Conservation (phyloP, 2,113 vertebrate species). For the Mastomys natalensis region DNA sequence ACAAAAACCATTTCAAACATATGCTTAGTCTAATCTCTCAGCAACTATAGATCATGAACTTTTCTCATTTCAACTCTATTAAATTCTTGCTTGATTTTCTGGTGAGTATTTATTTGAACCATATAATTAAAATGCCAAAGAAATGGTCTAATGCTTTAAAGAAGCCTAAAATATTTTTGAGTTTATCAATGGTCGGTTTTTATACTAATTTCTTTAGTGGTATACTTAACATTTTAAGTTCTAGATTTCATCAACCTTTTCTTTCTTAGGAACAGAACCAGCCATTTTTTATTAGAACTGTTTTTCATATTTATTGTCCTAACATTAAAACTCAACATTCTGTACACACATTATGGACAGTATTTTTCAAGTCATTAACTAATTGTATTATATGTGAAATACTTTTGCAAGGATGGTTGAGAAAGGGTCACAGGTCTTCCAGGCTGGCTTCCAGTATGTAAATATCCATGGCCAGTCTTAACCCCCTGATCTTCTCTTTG, state of each 20-base stretch:
- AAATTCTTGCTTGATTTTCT: constrained; percentile 40
- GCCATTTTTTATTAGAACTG: neutral
- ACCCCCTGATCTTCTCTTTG: neutral
- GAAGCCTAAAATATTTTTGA: neutral
- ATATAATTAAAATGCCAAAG: constrained; percentile 46
- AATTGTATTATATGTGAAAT: neutral
- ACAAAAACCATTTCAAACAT: constrained; percentile 63
- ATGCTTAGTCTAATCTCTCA: constrained; percentile 56
- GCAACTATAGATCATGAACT: constrained; percentile 36
- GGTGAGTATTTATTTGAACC: neutral
- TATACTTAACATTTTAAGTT: neutral
- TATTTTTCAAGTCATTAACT: neutral
- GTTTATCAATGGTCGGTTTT: constrained; percentile 19
- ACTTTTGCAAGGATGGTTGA: neutral
- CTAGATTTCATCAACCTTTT: neutral
- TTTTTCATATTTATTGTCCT: neutral
- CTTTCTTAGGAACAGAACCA: neutral
- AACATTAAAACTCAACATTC: neutral
- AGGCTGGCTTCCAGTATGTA: neutral
- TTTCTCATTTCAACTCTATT: constrained; percentile 43
- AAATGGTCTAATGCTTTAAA: neutral
- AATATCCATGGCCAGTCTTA: neutral
- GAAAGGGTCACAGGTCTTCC: neutral
- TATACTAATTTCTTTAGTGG: neutral
- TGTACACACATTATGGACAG: neutral